These are phyloP conservation scores for Scaptomyza pallida DNA, from an alignment of 1,140 invertebrate genomes.

Conservation along the genomic window DNA sequence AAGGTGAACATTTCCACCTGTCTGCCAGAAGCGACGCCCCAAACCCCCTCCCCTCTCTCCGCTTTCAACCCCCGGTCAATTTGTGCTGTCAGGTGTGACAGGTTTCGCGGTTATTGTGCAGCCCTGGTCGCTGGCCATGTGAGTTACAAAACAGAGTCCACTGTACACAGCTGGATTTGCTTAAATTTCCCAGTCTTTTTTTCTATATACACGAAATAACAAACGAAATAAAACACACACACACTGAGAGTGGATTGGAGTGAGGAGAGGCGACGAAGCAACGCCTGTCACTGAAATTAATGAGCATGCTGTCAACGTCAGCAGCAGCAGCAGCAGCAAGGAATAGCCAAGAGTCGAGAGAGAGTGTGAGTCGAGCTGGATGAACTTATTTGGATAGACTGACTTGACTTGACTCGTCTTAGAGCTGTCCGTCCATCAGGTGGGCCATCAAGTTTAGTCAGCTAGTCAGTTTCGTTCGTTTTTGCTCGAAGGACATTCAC, in stretches of 20 bases:
- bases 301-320: conserved; percentile 49
- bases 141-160: background rate
- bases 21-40: conserved; percentile 8
- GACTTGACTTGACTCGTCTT: background rate
- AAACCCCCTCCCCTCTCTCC: background rate
- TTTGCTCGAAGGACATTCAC: background rate
- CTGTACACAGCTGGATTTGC: background rate
- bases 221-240: conserved; percentile 56
- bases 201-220: conserved; percentile 52
- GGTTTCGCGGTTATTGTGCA: conserved; percentile 55
- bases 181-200: conserved; percentile 9
- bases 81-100: conserved; percentile 67
- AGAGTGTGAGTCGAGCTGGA: background rate
- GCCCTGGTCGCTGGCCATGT: conserved; percentile 20
- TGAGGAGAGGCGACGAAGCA: background rate
- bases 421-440: background rate
- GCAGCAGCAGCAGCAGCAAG: background rate
- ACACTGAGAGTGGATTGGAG: conserved; percentile 26
- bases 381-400: background rate
- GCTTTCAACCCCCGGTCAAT: conserved; percentile 38
- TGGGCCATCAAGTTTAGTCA: background rate
- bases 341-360: background rate
- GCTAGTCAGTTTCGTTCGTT: background rate
- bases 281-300: conserved; percentile 64
- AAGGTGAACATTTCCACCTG: conserved; percentile 36